These are phyloP conservation scores for Colletes latitarsis DNA, from an alignment of 1,140 invertebrate genomes.

Conservation along the genomic window DNA sequence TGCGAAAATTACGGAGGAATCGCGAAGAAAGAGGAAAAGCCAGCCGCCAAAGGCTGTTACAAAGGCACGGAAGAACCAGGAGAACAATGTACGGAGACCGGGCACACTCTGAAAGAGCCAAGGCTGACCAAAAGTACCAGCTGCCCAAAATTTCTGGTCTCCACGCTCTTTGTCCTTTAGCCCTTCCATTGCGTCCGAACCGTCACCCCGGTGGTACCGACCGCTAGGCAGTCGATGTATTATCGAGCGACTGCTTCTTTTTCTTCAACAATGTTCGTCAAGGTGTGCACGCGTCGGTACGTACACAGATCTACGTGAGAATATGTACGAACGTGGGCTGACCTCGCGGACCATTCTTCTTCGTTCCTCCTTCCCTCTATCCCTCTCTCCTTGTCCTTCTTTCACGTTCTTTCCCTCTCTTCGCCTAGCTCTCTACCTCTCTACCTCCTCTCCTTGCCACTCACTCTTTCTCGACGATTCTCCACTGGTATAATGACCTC, in stretches of 20 bases:
- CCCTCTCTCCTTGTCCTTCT: conserved; percentile 20
- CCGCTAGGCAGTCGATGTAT: conserved; percentile 52
- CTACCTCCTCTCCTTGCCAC: conserved; percentile 17
- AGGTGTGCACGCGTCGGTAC: conserved; percentile 48
- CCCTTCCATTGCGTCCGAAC: conserved; percentile 15
- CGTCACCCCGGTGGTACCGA: conserved; percentile 36
- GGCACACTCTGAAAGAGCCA: conserved; percentile 14
- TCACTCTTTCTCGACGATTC: conserved; percentile 28
- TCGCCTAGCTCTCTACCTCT: neutral
- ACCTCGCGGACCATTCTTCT: conserved; percentile 52
- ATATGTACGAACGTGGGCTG: conserved; percentile 53
- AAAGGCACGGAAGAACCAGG: conserved; percentile 14
- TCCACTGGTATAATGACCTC: conserved; percentile 33
- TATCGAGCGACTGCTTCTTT: conserved; percentile 62
- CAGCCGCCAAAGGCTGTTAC: conserved; percentile 29
- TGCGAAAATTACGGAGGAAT: neutral
- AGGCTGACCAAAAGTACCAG: conserved; percentile 47
- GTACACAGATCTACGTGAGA: conserved; percentile 48
- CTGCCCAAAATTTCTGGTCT: conserved; percentile 59
- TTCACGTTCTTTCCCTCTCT: neutral
- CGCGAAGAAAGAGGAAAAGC: conserved; percentile 1
- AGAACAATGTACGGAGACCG: conserved; percentile 22
- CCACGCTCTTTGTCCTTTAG: conserved; percentile 42
- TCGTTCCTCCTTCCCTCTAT: conserved; percentile 34
- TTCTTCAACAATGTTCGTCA: conserved; percentile 54